These are phyloP conservation scores for Eumerus sabulonum DNA, from an alignment of 2,888 invertebrate genomes.

Conservation along the genomic window DNA sequence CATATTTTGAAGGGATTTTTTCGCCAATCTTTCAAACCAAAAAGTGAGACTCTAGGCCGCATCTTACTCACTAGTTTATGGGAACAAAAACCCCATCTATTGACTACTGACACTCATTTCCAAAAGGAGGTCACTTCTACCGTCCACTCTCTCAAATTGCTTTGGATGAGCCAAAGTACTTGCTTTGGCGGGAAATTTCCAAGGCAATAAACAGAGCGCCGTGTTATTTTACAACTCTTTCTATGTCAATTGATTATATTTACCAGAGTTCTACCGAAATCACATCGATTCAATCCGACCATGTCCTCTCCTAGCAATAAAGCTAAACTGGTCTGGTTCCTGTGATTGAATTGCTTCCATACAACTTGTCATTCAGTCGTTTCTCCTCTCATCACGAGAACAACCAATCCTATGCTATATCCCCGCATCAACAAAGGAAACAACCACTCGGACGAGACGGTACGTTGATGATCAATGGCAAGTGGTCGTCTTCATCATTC, in stretches of 20 bases:
- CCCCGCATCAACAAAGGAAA: slow-evolving; percentile 14
- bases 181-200: too few relatives aligned
- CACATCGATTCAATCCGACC: too few relatives aligned
- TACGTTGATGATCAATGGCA: neutral
- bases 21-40: too few relatives aligned
- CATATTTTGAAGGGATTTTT: too few relatives aligned
- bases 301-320: slow-evolving; percentile 20
- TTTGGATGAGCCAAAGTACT: too few relatives aligned
- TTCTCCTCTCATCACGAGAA: slow-evolving; percentile 2
- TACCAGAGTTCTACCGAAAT: too few relatives aligned
- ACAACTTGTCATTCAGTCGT: neutral
- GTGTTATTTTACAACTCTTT: slow-evolving; percentile 15
- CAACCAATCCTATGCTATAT: slow-evolving; percentile 20
- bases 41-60: too few relatives aligned
- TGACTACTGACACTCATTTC: too few relatives aligned
- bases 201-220: neutral
- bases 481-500: neutral
- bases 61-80: too few relatives aligned
- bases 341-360: slow-evolving; percentile 26
- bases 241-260: slow-evolving; percentile 10
- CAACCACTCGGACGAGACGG: neutral
- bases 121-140: too few relatives aligned
- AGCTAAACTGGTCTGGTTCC: slow-evolving; percentile 22
- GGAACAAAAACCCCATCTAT: too few relatives aligned
- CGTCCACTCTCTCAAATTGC: too few relatives aligned